A percentile compares a stretch with the other conserved stretches of the same genome.
Conservation (phyloP, 2,797 vertebrate species). For the Rhincodon typus region DNA sequence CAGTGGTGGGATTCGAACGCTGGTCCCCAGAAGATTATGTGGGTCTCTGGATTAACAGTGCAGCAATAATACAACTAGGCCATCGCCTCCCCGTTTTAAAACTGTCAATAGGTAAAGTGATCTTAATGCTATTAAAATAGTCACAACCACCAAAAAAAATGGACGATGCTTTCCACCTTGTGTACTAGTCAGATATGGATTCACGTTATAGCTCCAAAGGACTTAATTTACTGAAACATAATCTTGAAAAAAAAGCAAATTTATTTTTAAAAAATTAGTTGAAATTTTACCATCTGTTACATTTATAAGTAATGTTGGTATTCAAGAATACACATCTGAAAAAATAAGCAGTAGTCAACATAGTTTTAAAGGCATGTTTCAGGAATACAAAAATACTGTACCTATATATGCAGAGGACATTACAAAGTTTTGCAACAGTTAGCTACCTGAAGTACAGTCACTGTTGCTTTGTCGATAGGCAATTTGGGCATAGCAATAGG, state of each 20-base stretch:
- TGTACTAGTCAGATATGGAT: not conserved
- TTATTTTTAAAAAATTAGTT: not conserved
- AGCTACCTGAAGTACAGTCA: not conserved
- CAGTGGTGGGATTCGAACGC: no score
- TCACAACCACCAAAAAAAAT: not conserved
- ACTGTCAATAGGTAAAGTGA: not conserved
- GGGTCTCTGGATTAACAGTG: no score
- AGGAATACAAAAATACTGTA: not conserved
- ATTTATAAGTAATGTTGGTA: not conserved
- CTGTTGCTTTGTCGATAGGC: not conserved
- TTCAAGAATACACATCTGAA: not conserved
- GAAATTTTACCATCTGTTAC: no score
- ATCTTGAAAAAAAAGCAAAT: not conserved
- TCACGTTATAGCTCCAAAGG: not conserved
- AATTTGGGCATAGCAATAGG: not conserved
- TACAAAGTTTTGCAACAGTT: not conserved
- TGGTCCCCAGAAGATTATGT: no score
- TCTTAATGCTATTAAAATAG: not conserved
- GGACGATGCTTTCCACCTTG: not conserved
- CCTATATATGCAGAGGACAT: not conserved
- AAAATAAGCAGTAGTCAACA: not conserved
- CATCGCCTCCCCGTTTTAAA: not conserved
- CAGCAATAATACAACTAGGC: no score
- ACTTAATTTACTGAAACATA: not conserved
- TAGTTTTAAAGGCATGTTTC: not conserved